These are phyloP conservation scores for Podargus strigoides DNA, from an alignment of 2,797 vertebrate species.

Conservation along the genomic window DNA sequence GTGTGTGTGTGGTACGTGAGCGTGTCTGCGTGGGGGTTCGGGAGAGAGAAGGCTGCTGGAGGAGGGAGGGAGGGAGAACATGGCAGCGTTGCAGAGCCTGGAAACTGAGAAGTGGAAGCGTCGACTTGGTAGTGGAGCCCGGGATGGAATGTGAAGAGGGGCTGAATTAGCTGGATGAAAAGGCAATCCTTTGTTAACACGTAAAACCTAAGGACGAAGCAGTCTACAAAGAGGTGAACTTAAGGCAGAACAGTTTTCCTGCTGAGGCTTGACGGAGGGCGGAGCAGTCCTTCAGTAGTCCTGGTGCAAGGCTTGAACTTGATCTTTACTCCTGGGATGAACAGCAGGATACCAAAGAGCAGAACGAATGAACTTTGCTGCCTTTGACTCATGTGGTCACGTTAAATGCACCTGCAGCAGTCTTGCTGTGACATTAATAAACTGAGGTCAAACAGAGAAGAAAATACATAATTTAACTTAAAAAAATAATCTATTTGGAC, in stretches of 20 bases:
- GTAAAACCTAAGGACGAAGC: not conserved
- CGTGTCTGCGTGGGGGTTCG: accelerated
- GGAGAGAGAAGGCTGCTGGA: not conserved
- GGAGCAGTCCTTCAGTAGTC: not conserved
- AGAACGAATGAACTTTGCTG: not conserved
- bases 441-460: not conserved
- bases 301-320: not conserved
- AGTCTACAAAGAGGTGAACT: accelerated
- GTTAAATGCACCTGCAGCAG: not conserved
- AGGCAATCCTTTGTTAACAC: not conserved
- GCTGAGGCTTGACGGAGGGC: not conserved
- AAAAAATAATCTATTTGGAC: not conserved
- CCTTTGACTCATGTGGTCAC: not conserved
- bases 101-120: not conserved
- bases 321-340: not conserved
- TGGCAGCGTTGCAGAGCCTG: not conserved
- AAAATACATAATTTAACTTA: not conserved
- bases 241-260: not conserved
- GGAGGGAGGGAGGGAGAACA: accelerated
- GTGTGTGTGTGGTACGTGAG: too few species aligned
- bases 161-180: not conserved
- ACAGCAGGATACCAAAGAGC: not conserved
- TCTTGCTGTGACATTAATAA: not conserved
- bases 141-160: not conserved
- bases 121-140: accelerated